phyloP scores from a whole-genome alignment of 2,113 vertebrate genomes.

The Sisor rabdophorus region DNA sequence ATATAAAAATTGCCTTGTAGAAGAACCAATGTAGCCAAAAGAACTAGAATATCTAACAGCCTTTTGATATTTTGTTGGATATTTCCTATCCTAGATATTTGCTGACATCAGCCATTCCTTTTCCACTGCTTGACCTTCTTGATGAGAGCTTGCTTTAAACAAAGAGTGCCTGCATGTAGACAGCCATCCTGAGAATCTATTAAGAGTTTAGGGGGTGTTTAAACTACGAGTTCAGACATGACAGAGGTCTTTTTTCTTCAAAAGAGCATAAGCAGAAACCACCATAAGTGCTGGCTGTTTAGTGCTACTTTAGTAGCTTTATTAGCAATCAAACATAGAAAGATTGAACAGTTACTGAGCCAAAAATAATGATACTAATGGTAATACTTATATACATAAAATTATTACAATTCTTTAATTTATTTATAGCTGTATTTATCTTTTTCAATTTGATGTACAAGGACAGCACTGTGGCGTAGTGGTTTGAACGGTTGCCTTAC shows the following conservation, averaged over 20 bases:
- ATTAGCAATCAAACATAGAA: background rate
- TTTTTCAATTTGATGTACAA: too few relatives aligned
- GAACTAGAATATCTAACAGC: too few relatives aligned
- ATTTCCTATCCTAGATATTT: background rate
- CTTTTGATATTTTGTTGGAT: too few relatives aligned
- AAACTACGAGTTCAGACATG: background rate
- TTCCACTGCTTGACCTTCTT: slow-evolving; percentile 36
- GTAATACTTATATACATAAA: too few relatives aligned
- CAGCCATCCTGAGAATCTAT: background rate
- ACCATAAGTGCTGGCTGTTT: background rate
- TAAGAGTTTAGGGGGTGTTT: background rate
- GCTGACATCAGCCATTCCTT: background rate
- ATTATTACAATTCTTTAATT: background rate
- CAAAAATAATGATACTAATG: too few relatives aligned
- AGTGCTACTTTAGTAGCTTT: background rate
- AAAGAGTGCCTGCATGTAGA: slow-evolving; percentile 13
- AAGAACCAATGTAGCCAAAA: too few relatives aligned
- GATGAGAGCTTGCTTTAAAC: slow-evolving; percentile 1
- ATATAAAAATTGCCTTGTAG: too few relatives aligned
- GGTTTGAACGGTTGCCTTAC: too few relatives aligned
- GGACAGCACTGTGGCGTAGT: too few relatives aligned
- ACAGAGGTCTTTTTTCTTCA: background rate
- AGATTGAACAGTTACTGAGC: too few relatives aligned
- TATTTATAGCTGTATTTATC: background rate
- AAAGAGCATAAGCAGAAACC: background rate